Evolutionary conservation across 2,113 vertebrate species (phyloP).

Genomic region (Pterophyllum scalare): DNA sequence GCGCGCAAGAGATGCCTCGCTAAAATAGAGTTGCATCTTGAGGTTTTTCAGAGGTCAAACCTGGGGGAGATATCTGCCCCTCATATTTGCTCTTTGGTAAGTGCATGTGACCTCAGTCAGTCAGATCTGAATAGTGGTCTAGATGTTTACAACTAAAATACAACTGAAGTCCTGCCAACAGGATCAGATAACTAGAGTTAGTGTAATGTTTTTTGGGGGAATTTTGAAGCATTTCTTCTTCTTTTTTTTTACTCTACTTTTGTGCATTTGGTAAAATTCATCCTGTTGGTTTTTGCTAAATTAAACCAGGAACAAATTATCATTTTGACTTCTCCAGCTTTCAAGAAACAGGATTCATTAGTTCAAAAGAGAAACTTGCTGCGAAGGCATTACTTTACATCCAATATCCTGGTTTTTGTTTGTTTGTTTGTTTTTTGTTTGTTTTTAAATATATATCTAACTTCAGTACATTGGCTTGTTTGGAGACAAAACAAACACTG

Average conservation of each 20-base stretch:
- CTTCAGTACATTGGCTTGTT: background rate
- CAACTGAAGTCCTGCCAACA: conserved; percentile 33
- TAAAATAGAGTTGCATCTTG: conserved; percentile 21
- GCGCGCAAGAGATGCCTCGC: background rate
- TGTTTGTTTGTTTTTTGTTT: too few species aligned
- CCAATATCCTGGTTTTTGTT: background rate
- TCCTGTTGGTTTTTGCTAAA: background rate
- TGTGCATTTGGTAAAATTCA: background rate
- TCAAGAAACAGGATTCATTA: background rate
- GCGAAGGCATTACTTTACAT: background rate
- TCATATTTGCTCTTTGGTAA: conserved; percentile 46
- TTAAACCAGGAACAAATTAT: background rate
- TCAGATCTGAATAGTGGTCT: conserved; percentile 24
- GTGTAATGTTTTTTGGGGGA: background rate
- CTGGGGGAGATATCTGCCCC: conserved; percentile 23
- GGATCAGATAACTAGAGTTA: conserved; percentile 27
- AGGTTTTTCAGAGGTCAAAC: conserved; percentile 47
- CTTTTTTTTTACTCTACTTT: background rate
- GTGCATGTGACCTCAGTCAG: conserved; percentile 46
- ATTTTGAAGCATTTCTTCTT: background rate
- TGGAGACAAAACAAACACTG: background rate
- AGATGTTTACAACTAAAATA: conserved; percentile 41
- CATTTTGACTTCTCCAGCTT: background rate
- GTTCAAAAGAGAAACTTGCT: background rate
- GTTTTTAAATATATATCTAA: background rate